These are phyloP conservation scores for Drosophila obscura DNA, from an alignment of 1,140 invertebrate species.

Conservation along the genomic window DNA sequence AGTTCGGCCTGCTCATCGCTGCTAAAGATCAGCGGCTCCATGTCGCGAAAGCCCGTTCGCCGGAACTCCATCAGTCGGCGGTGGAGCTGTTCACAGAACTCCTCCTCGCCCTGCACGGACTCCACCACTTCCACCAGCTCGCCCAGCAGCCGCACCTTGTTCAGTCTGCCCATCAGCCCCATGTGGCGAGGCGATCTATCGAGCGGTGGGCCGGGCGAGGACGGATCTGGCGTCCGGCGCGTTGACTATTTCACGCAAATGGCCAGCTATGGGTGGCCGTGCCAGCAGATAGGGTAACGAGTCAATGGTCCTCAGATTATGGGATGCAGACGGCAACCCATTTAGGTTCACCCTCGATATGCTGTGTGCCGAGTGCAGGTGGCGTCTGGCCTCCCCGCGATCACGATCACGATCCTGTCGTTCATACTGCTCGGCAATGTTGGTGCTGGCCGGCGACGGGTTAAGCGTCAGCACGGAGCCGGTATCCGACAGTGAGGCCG, in stretches of 20 bases:
- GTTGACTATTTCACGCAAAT: not conserved
- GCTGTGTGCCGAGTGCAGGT: too few species aligned
- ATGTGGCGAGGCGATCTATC: too few species aligned
- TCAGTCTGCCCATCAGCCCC: not conserved
- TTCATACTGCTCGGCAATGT: too few species aligned
- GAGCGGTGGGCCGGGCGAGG: not conserved
- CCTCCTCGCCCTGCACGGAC: slow-evolving; percentile 3
- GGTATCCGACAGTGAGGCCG: not conserved
- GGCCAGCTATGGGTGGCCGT: too few species aligned
- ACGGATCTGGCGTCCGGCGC: not conserved
- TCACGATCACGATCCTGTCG: too few species aligned
- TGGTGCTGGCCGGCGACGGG: too few species aligned
- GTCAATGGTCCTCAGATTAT: too few species aligned
- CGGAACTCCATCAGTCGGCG: not conserved
- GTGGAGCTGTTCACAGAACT: not conserved
- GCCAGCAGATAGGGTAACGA: too few species aligned
- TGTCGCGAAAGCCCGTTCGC: not conserved
- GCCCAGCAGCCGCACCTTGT: slow-evolving; percentile 3
- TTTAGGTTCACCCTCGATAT: too few species aligned
- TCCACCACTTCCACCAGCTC: slow-evolving; percentile 12
- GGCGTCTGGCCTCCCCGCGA: too few species aligned
- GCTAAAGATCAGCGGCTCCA: slow-evolving; percentile 1
- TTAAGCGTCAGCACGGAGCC: not conserved
- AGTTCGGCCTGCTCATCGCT: not conserved
- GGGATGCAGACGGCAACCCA: too few species aligned